These are phyloP conservation scores for Eriocheir sinensis DNA, from an alignment of 1,140 invertebrate genomes.

Conservation along the genomic window DNA sequence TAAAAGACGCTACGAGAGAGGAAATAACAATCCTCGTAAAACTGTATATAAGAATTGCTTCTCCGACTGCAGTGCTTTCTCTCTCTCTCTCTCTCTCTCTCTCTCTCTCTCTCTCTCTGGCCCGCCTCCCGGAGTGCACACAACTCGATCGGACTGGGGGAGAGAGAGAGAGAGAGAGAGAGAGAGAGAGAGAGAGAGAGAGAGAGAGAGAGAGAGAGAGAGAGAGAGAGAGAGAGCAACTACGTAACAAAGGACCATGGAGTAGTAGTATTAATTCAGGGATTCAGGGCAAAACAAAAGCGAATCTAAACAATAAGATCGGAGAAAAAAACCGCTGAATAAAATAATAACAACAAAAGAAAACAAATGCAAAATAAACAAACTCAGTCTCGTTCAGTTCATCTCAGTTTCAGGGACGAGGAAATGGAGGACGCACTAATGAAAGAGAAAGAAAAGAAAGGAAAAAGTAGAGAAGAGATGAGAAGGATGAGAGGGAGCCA, in stretches of 20 bases:
- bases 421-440: neutral
- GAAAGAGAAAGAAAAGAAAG: neutral
- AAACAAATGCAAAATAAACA: too few species aligned
- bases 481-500: neutral
- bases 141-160: neutral
- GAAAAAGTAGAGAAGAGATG: neutral
- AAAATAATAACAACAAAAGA: neutral
- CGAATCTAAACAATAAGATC: too few species aligned
- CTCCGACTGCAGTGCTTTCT: neutral
- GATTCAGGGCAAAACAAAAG: too few species aligned
- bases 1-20: too few species aligned
- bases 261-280: neutral
- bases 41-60: neutral
- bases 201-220: neutral
- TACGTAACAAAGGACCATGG: neutral
- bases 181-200: neutral
- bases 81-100: conserved; percentile 54
- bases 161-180: conserved; percentile 55
- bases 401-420: neutral
- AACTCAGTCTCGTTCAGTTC: too few species aligned
- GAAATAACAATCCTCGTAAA: too few species aligned
- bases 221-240: neutral
- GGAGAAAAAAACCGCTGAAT: neutral
- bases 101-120: conserved; percentile 53
- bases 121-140: neutral